phyloP scores from a whole-genome alignment of 2,888 invertebrate genomes.

The Thalpophila matura region DNA sequence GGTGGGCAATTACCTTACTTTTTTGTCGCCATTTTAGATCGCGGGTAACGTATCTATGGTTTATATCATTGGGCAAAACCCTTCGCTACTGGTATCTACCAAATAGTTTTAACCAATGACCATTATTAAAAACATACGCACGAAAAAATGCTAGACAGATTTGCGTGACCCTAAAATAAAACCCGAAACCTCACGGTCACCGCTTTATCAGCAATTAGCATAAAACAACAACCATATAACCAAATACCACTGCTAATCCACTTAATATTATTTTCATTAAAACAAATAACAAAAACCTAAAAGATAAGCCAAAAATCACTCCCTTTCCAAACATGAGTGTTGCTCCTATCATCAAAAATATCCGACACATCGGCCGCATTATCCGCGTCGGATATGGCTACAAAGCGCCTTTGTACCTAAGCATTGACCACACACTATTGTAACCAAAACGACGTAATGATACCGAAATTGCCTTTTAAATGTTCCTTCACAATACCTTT shows the following conservation, averaged over 20 bases:
- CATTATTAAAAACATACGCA: not conserved
- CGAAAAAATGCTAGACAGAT: not conserved
- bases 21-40: no score
- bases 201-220: constrained; percentile 6
- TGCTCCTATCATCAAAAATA: constrained; percentile 47
- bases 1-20: no score
- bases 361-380: constrained; percentile 45
- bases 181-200: not conserved
- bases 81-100: no score
- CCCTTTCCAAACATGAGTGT: constrained; percentile 40
- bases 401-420: constrained; percentile 49
- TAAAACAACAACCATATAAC: not conserved
- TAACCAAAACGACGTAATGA: constrained; percentile 53
- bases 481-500: constrained; percentile 45
- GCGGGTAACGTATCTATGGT: no score
- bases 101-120: no score
- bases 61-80: no score
- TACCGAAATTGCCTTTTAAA: constrained; percentile 60
- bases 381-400: constrained; percentile 51
- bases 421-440: constrained; percentile 50
- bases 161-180: constrained; percentile 2
- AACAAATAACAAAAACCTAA: not conserved
- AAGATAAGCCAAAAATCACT: constrained; percentile 33
- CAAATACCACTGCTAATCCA: not conserved
- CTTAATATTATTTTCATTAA: not conserved